phyloP scores from a whole-genome alignment of 2,797 vertebrate genomes.

The Holocentrus rufus region DNA sequence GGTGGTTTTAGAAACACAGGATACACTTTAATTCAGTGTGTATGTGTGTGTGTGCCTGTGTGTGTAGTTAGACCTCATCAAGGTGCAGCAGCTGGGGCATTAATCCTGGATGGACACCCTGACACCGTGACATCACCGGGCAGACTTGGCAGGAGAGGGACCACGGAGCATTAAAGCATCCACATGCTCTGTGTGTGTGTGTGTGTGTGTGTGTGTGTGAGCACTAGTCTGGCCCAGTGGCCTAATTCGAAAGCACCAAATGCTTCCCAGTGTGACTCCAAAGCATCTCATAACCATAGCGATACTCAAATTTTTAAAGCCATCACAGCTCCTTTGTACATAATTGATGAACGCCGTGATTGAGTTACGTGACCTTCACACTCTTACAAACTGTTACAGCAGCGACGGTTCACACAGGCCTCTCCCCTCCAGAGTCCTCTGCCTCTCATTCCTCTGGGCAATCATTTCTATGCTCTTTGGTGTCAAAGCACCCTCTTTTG shows the following conservation, averaged over 20 bases:
- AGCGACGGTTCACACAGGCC: too few relatives aligned
- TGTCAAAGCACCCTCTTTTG: constrained; percentile 1
- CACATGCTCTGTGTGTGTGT: constrained; percentile 4
- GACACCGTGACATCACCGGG: constrained; percentile 30
- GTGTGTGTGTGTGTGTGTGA: neutral
- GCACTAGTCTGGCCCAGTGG: constrained; percentile 4
- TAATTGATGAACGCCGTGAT: neutral
- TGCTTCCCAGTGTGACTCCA: too few relatives aligned
- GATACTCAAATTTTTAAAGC: too few relatives aligned
- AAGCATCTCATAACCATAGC: too few relatives aligned
- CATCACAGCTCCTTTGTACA: neutral
- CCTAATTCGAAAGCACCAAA: constrained; percentile 3
- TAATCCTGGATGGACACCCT: constrained; percentile 29
- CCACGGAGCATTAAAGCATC: constrained; percentile 17
- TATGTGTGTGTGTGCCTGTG: neutral
- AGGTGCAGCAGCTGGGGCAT: constrained; percentile 48
- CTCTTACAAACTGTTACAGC: too few relatives aligned
- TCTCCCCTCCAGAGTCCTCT: too few relatives aligned
- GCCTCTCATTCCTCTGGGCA: too few relatives aligned
- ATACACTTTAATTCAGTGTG: neutral
- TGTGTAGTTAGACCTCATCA: constrained; percentile 36
- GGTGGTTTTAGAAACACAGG: constrained; percentile 2
- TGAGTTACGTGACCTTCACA: too few relatives aligned
- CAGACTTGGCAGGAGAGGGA: constrained; percentile 23
- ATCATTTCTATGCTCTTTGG: too few relatives aligned